Base-by-base conservation (phyloP, 2,113 vertebrate species). In the Hippocampus comes region DNA sequence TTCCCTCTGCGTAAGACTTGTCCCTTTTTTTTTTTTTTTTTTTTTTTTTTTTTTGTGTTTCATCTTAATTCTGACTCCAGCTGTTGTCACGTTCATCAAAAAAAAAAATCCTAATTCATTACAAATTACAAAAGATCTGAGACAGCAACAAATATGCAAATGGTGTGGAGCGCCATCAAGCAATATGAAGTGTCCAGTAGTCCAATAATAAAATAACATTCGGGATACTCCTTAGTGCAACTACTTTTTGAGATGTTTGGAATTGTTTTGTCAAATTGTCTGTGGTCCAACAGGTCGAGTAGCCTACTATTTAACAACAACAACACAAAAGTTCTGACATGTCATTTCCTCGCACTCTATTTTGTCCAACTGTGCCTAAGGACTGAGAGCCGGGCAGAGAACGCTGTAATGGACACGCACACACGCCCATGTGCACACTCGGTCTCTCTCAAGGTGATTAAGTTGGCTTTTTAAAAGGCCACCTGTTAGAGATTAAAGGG, bases 401-500 rank as follows among this genome's bases (percentile, higher is more conserved):
- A 57, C 68, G 74, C 77, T 90, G 89, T 89, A 77, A 91, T 81
- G 76, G 71, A 76, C 68, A 51, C 51, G 27, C 81, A 82, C 77
- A 85, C 65, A 70, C 23, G 41, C 70, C 77, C 70, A 48, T 27
- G 7, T 77, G 38, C 73, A 1, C 34, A 51, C 70, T 71, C 66
- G 76, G 48, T 21, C 73, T 72, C 78, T 73, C 76, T 80, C 80
- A 77, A 82, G 87, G 85, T 91, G 87, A 92, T 91, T 90, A 90
- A 86, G 82, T 82, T 86, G 82, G 78, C 84, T 92, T 90, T 89
- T 91, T 91, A 88, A 91, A 92, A 89, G 87, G 90, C 89, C 91
- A 93, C 91, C 91, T 93, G 91, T 90, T 89, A 72, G 78, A 92
- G 91, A 92, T 93, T 93, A 92, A 92, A 92, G 85, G 90, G 77